Conservation (phyloP, 1,140 invertebrate species). For the Leptinotarsa defecta region DNA sequence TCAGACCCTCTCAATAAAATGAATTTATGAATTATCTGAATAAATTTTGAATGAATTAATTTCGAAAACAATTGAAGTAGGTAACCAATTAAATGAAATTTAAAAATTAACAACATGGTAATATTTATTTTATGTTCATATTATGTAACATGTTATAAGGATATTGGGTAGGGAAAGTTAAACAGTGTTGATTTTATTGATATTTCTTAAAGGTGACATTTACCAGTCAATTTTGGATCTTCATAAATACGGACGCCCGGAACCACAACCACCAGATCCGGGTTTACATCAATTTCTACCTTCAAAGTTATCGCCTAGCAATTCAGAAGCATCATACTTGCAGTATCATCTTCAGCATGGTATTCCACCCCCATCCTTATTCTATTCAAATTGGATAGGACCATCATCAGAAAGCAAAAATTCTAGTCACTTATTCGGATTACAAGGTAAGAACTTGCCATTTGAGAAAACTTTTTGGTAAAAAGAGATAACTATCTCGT, state of each 20-base stretch:
- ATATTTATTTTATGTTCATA: no score
- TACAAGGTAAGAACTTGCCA: slow-evolving; percentile 14
- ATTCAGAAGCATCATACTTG: slow-evolving; percentile 9
- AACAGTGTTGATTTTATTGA: not conserved
- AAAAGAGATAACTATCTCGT: no score
- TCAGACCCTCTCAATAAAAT: no score
- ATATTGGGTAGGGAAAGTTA: no score
- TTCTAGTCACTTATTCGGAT: slow-evolving; percentile 20
- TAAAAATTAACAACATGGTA: no score
- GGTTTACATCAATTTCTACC: not conserved
- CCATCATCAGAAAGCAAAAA: not conserved
- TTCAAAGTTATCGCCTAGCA: slow-evolving; percentile 2
- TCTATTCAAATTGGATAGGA: slow-evolving; percentile 7
- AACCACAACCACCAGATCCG: slow-evolving; percentile 4
- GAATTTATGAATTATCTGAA: no score
- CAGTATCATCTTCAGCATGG: slow-evolving; percentile 11
- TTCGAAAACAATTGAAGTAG: no score
- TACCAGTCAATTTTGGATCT: slow-evolving; percentile 7
- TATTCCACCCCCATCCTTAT: not conserved
- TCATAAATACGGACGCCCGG: not conserved
- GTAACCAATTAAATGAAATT: no score
- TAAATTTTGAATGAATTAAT: no score
- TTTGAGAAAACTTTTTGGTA: no score
- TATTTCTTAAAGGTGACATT: not conserved
- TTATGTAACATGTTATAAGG: no score